phyloP scores from a whole-genome alignment of 2,888 invertebrate genomes.

The Syrista parreyssii region DNA sequence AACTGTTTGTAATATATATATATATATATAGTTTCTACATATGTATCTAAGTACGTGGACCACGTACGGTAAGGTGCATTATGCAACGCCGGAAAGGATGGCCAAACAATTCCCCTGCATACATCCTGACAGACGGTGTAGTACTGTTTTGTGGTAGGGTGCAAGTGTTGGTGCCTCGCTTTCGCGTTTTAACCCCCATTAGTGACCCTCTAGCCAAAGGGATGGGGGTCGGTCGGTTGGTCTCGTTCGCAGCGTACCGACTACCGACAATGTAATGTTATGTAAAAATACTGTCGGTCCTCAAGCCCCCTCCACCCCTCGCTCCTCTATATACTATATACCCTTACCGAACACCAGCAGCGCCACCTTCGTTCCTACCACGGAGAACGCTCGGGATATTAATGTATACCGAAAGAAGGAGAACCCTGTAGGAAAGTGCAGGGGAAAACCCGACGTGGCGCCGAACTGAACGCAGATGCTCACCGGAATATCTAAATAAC shows the following conservation, averaged over 20 bases:
- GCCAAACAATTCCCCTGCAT: background rate
- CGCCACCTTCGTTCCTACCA: slow-evolving; percentile 11
- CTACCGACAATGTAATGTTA: slow-evolving; percentile 52
- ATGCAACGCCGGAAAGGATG: background rate
- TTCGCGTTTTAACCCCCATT: slow-evolving; percentile 60
- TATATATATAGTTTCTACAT: too few relatives aligned
- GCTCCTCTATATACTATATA: slow-evolving; percentile 4
- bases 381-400: slow-evolving; percentile 40
- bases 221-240: background rate
- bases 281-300: slow-evolving; percentile 54
- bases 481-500: slow-evolving; percentile 62
- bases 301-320: slow-evolving; percentile 4
- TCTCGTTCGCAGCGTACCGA: slow-evolving; percentile 21
- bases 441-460: slow-evolving; percentile 25
- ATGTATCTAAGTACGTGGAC: too few relatives aligned
- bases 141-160: background rate
- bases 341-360: background rate
- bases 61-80: background rate
- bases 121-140: background rate
- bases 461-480: slow-evolving; percentile 56
- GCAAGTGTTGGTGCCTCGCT: slow-evolving; percentile 23
- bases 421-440: slow-evolving; percentile 30
- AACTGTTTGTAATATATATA: too few relatives aligned
- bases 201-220: slow-evolving; percentile 37
- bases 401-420: slow-evolving; percentile 41